Evolutionary conservation across 2,888 invertebrate species (phyloP).

Genomic region (Acheta domesticus): DNA sequence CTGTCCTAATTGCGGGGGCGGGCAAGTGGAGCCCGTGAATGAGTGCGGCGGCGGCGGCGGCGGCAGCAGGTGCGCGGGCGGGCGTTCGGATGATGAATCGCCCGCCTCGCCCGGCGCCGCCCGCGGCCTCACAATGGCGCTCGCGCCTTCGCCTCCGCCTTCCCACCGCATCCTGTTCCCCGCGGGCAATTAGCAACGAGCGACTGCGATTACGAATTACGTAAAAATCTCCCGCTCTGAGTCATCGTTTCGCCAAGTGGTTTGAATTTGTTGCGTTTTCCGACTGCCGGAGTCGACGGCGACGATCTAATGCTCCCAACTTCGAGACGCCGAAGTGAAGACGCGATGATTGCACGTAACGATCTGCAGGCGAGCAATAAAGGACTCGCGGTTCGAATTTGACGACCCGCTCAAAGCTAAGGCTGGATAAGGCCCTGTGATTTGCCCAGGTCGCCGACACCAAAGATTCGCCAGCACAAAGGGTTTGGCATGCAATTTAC

Average conservation of each 20-base stretch:
- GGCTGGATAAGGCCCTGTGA: too few species aligned
- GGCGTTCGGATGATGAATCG: neutral
- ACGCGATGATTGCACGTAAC: neutral
- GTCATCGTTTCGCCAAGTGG: neutral
- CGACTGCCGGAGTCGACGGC: neutral
- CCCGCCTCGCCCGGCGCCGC: neutral
- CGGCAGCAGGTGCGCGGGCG: neutral
- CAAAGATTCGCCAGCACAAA: neutral
- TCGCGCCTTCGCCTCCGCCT: neutral
- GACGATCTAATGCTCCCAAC: too few species aligned
- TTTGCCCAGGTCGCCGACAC: neutral
- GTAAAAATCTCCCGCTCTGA: neutral
- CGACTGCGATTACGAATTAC: slow-evolving; percentile 5
- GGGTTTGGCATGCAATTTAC: neutral
- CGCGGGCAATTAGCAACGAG: neutral
- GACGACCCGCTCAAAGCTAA: too few species aligned
- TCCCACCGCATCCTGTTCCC: neutral
- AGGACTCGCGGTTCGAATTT: too few species aligned
- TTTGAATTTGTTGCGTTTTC: neutral
- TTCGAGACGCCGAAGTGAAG: neutral
- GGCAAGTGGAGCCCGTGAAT: neutral
- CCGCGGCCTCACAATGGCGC: neutral
- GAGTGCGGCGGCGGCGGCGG: neutral
- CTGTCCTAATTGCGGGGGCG: neutral
- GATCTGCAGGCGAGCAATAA: neutral